Evolutionary conservation across 2,797 vertebrate species (phyloP), one percentile per base, ranked within the genome.

Genomic region (Balearica regulorum): DNA sequence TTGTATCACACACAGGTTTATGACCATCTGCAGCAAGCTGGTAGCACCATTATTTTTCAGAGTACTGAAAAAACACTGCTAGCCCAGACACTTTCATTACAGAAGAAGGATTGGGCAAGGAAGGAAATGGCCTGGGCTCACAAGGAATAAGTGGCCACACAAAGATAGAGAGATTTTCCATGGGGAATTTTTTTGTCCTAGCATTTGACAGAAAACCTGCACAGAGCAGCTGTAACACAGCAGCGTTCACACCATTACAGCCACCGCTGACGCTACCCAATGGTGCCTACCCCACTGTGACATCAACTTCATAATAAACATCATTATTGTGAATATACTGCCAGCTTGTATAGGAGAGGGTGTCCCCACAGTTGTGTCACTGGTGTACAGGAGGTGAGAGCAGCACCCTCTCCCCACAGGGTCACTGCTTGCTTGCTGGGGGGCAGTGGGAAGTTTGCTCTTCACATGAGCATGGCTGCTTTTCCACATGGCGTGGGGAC

Each of bases 391-490:
- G n/a, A 54, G 60, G 64, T 2, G 61, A 64, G 60, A 89, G 49
- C 57, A 87, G 87, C 20, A 41, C 24, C 18, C 15, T 49, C 15
- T 86, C 24, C 53, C 58, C 44, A 54, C 35, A 9, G 54, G 66
- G 43, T 20, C 53, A 44, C 57, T 4, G 19, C 17, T 20, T 0
- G 0, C 70, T 39, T 58, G 39, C 72, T 65, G 64, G 29, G 35
- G 41, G 31, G 9, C 19, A 49, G 41, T 0, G 13, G 37, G 9
- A 90, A 31, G 29, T 82, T 83, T 58, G 68, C 11, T 84, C 29
- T 37, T 57, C 44, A 10, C 2, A 1, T 0, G 0, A 31, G 16
- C 43, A 61, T 0, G 2, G 16, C 29, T 77, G 73, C 53, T 76
- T 81, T 82, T 41, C 3, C 1, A 17, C 46, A 5, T 4, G 3